Conservation (phyloP, 2,797 vertebrate genomes). For the Monodelphis domestica region DNA sequence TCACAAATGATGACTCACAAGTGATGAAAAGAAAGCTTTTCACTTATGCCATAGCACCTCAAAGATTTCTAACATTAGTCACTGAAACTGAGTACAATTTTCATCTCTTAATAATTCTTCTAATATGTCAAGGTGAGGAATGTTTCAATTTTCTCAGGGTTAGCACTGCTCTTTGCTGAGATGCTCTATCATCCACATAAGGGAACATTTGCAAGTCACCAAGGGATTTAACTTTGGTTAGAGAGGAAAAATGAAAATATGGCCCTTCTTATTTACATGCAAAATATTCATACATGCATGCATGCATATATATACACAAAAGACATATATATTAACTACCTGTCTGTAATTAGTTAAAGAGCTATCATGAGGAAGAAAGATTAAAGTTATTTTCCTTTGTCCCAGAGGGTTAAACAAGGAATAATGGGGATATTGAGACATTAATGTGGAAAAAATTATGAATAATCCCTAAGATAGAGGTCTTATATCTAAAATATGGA, state of each 20-base stretch:
- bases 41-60: neutral
- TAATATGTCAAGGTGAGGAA: neutral
- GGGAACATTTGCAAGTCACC: too few species aligned
- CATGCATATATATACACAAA: too few species aligned
- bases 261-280: too few species aligned
- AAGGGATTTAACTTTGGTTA: too few species aligned
- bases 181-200: too few species aligned
- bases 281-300: too few species aligned
- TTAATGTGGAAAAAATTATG: too few species aligned
- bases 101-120: neutral
- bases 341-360: neutral
- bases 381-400: neutral
- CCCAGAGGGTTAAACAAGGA: neutral
- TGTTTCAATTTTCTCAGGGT: neutral
- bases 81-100: neutral
- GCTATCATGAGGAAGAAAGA: neutral
- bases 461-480: too few species aligned
- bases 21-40: neutral
- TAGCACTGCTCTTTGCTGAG: neutral
- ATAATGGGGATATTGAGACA: too few species aligned
- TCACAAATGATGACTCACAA: too few species aligned
- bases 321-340: neutral
- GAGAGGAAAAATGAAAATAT: too few species aligned
- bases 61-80: neutral
- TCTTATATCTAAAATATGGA: too few species aligned